These are phyloP conservation scores for Molossus alvarezi DNA, from an alignment of 2,797 vertebrate genomes.

Conservation along the genomic window DNA sequence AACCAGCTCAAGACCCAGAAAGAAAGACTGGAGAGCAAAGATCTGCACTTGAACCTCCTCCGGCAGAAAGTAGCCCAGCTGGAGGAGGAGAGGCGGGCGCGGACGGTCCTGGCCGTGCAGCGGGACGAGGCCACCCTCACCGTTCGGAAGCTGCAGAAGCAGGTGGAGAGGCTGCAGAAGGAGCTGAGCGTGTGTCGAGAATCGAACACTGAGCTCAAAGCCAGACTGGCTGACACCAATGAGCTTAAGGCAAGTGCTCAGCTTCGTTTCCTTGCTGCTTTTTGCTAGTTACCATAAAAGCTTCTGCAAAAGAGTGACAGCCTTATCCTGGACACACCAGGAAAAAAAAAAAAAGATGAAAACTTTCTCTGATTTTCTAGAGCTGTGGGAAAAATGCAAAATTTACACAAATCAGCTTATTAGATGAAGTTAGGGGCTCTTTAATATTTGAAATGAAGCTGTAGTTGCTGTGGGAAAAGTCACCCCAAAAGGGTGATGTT, in stretches of 20 bases:
- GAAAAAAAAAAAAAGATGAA: neutral
- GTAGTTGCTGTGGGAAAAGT: neutral
- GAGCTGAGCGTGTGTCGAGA: conserved; percentile 91
- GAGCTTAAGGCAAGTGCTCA: conserved; percentile 95
- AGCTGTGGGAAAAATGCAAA: neutral
- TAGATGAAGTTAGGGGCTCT: neutral
- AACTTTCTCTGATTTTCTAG: neutral
- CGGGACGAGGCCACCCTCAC: conserved; percentile 91
- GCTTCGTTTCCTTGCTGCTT: neutral
- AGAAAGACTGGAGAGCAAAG: conserved; percentile 94
- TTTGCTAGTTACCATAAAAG: neutral
- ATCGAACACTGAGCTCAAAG: conserved; percentile 93
- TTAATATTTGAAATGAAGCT: neutral
- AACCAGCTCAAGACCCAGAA: conserved; percentile 94
- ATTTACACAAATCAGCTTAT: neutral
- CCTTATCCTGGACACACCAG: neutral
- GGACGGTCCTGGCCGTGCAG: conserved; percentile 90
- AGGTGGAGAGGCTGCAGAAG: conserved; percentile 93
- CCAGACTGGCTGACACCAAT: conserved; percentile 93
- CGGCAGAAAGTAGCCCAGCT: conserved; percentile 94
- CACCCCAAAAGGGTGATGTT: neutral
- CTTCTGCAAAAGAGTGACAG: neutral
- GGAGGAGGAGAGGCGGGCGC: conserved; percentile 94
- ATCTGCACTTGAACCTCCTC: conserved; percentile 94
- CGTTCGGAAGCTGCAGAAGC: conserved; percentile 93